phyloP scores from a whole-genome alignment of 64 coral and sea anemone species.

The Montipora cactus region DNA sequence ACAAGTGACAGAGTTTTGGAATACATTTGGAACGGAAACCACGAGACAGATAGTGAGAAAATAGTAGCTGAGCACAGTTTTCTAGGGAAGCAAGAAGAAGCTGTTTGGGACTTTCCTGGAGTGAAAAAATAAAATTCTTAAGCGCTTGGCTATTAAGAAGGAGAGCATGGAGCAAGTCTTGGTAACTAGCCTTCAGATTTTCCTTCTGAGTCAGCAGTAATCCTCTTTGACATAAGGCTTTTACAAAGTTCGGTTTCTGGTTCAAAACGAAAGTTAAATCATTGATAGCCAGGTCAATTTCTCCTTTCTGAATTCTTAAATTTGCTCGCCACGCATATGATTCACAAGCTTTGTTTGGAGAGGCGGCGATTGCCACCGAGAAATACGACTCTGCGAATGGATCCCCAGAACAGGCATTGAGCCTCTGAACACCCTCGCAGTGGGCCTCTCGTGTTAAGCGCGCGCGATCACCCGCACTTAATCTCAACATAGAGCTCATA shows the following conservation, averaged over 20 bases:
- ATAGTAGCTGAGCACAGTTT: constrained; percentile 73
- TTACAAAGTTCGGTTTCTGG: constrained; percentile 57
- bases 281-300: constrained; percentile 55
- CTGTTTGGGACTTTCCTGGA: constrained; percentile 48
- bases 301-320: constrained; percentile 27
- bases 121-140: constrained; percentile 59
- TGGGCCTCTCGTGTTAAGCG: constrained; percentile 69
- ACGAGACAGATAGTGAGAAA: constrained; percentile 64
- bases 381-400: constrained; percentile 40
- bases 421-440: constrained; percentile 61
- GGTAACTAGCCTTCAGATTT: constrained; percentile 44
- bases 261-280: constrained; percentile 62
- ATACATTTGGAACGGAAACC: constrained; percentile 72
- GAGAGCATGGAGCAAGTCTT: constrained; percentile 65
- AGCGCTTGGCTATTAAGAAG: constrained; percentile 57
- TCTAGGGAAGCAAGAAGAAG: constrained; percentile 54
- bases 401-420: constrained; percentile 1
- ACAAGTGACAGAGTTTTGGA: constrained; percentile 61
- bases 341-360: constrained; percentile 68
- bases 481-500: constrained; percentile 40
- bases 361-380: constrained; percentile 71
- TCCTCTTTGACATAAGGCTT: constrained; percentile 60
- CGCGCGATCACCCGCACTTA: constrained; percentile 28
- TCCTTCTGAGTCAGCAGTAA: constrained; percentile 36
- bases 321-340: constrained; percentile 68